Conservation (phyloP, 2,113 vertebrate species). For the Ahaetulla prasina region DNA sequence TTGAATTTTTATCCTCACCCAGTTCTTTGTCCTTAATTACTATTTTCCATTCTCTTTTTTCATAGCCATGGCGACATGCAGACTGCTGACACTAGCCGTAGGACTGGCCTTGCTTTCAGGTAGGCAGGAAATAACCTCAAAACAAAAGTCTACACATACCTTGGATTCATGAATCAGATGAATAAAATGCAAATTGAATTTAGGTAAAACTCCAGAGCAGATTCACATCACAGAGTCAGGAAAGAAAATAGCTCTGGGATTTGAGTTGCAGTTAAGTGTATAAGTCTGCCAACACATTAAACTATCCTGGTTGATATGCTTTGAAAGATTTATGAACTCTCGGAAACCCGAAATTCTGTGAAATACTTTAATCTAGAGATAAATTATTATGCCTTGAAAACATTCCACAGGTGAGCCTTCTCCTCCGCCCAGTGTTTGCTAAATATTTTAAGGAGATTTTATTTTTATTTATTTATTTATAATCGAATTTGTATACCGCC, state of each 20-base stretch:
- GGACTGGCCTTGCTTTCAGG: background rate
- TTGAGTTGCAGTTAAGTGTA: background rate
- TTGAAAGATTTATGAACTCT: background rate
- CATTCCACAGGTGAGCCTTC: background rate
- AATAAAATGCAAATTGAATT: background rate
- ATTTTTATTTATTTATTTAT: too few species aligned
- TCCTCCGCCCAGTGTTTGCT: background rate
- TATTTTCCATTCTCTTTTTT: background rate
- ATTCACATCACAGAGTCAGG: background rate
- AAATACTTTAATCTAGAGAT: background rate
- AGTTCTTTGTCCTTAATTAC: background rate
- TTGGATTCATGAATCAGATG: too few species aligned
- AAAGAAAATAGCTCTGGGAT: background rate
- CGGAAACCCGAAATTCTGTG: background rate
- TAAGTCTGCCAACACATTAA: background rate
- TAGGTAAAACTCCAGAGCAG: background rate
- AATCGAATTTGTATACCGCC: too few species aligned
- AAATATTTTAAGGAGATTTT: background rate
- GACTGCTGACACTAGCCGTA: background rate
- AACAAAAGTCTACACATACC: too few species aligned
- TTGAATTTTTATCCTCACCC: background rate
- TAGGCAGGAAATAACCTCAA: background rate
- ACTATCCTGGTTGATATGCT: background rate
- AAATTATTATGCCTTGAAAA: background rate
- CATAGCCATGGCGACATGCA: constrained; percentile 4